phyloP scores from a whole-genome alignment of 1,140 invertebrate species.

The Drosophila saltans region DNA sequence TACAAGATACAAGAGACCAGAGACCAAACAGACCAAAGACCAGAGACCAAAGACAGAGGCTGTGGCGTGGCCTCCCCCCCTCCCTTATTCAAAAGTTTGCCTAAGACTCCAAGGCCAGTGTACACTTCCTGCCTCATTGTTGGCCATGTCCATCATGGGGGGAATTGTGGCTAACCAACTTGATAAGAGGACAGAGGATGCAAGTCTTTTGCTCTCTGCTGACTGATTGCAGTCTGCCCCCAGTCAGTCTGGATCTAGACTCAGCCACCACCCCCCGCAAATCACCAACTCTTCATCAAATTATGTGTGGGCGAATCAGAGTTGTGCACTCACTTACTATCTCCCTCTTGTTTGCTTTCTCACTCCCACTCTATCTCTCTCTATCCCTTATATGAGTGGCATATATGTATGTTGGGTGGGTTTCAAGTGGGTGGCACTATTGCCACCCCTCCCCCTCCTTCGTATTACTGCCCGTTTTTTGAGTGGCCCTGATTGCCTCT shows the following conservation, averaged over 20 bases:
- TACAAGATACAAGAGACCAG: slow-evolving; percentile 9
- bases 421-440: slow-evolving; percentile 44
- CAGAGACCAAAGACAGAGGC: slow-evolving; percentile 1
- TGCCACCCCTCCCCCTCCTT: background rate
- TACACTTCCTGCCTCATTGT: slow-evolving; percentile 20
- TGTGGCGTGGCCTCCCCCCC: background rate
- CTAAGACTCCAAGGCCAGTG: slow-evolving; percentile 16
- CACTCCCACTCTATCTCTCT: background rate
- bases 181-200: slow-evolving; percentile 23
- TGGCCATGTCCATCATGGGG: background rate
- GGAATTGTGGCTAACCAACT: slow-evolving; percentile 13
- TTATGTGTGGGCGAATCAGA: slow-evolving; percentile 59
- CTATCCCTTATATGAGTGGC: background rate
- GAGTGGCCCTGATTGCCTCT: slow-evolving; percentile 51
- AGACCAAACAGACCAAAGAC: background rate
- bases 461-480: slow-evolving; percentile 44
- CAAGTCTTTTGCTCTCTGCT: background rate
- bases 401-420: background rate
- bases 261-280: background rate
- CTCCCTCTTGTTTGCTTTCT: slow-evolving; percentile 17
- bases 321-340: slow-evolving; percentile 29
- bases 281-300: slow-evolving; percentile 8
- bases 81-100: background rate
- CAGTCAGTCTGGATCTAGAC: background rate
- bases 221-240: slow-evolving; percentile 17